Evolutionary conservation across 2,797 vertebrate genomes (phyloP).

Genomic region (Anisognathus igniventris): DNA sequence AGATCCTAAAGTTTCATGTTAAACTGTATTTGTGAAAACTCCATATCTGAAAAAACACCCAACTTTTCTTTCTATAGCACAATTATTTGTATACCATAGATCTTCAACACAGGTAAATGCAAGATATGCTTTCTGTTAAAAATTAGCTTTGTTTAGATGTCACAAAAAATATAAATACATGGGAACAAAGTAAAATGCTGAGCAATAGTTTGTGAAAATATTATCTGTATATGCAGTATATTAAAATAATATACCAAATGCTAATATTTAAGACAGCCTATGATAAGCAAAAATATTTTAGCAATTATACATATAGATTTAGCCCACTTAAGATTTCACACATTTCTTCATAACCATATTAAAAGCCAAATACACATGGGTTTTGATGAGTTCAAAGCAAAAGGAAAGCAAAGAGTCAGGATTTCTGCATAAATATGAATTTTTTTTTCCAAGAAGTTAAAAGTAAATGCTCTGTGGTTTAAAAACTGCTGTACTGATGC

Average conservation of each 20-base stretch:
- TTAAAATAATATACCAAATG: neutral
- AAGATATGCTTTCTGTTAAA: neutral
- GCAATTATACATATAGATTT: neutral
- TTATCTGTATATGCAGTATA: neutral
- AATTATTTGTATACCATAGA: neutral
- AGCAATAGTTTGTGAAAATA: neutral
- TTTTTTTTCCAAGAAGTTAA: neutral
- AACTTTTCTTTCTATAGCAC: neutral
- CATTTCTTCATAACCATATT: neutral
- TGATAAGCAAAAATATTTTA: neutral
- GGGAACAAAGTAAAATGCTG: neutral
- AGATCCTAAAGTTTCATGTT: neutral
- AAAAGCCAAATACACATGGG: neutral
- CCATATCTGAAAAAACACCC: rapidly evolving
- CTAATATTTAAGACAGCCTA: neutral
- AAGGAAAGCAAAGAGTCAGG: neutral
- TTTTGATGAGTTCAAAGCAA: neutral
- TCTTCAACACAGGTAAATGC: neutral
- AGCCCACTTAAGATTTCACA: neutral
- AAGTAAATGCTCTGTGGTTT: neutral
- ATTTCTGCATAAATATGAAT: neutral
- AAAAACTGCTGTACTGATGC: neutral
- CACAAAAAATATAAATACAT: neutral
- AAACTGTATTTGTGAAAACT: neutral
- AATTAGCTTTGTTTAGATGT: neutral